Conservation (phyloP, 2,797 vertebrate genomes). For the Aldrovandia affinis region DNA sequence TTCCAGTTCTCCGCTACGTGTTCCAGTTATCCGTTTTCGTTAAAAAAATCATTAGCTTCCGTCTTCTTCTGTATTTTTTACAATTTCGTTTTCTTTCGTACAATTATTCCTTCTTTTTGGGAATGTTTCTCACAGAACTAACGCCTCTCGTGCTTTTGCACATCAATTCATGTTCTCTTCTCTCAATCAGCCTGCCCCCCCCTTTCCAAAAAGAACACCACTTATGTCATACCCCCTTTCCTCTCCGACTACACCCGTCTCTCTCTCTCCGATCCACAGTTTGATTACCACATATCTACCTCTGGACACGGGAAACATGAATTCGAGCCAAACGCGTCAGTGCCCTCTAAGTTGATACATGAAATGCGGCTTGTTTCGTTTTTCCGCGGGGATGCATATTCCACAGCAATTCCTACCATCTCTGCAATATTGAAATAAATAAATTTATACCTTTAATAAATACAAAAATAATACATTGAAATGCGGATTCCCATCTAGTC, state of each 20-base stretch:
- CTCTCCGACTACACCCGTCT: slow-evolving; percentile 69
- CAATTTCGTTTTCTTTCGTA: slow-evolving; percentile 56
- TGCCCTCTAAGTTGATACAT: slow-evolving; percentile 62
- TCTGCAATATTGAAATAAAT: slow-evolving; percentile 24
- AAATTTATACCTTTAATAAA: slow-evolving; percentile 12
- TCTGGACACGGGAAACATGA: slow-evolving; percentile 49
- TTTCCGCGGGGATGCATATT: slow-evolving; percentile 62
- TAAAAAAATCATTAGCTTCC: slow-evolving; percentile 21
- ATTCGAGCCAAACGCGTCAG: slow-evolving; percentile 63
- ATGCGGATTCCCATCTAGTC: background rate
- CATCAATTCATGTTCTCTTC: slow-evolving; percentile 70
- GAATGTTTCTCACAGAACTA: slow-evolving; percentile 68
- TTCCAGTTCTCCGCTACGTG: slow-evolving; percentile 23
- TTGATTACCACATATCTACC: slow-evolving; percentile 59
- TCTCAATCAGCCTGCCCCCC: slow-evolving; percentile 69
- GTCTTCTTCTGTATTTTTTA: slow-evolving; percentile 61
- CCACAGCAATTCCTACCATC: slow-evolving; percentile 48
- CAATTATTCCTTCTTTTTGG: slow-evolving; percentile 20
- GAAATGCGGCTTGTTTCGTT: slow-evolving; percentile 55
- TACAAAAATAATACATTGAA: background rate
- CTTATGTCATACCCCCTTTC: slow-evolving; percentile 62
- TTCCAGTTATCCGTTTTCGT: slow-evolving; percentile 22
- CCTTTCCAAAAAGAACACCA: slow-evolving; percentile 72
- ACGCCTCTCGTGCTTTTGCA: slow-evolving; percentile 66
- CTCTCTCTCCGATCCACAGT: slow-evolving; percentile 63